Conservation (phyloP, 2,113 vertebrate genomes). For the Hiodon alosoides region DNA sequence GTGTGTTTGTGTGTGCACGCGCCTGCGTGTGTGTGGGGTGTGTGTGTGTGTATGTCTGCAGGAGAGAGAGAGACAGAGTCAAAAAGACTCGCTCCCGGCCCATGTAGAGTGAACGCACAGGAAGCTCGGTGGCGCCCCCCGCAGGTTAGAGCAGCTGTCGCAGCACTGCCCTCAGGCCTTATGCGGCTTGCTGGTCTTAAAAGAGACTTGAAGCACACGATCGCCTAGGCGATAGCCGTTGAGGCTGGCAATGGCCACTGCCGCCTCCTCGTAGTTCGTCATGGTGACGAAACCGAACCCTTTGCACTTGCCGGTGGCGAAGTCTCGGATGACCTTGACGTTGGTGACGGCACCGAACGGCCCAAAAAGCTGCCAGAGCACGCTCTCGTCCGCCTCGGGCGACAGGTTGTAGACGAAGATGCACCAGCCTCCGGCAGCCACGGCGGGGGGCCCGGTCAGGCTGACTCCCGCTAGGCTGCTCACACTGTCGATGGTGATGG, state of each 20-base stretch:
- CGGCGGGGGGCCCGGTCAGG: constrained; percentile 82
- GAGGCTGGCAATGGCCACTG: constrained; percentile 95
- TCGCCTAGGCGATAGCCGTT: constrained; percentile 92
- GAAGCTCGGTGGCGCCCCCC: constrained; percentile 50
- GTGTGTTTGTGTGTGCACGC: neutral
- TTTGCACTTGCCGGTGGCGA: constrained; percentile 97
- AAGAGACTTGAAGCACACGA: constrained; percentile 93
- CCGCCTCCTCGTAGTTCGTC: constrained; percentile 97
- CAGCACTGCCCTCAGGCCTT: constrained; percentile 72
- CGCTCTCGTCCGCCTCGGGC: constrained; percentile 88
- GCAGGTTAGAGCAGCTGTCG: constrained; percentile 50
- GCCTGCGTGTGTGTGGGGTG: constrained; percentile 39
- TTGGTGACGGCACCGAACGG: constrained; percentile 96
- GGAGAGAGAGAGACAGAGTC: constrained; percentile 53
- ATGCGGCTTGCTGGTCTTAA: constrained; percentile 99
- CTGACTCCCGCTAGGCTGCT: constrained; percentile 96
- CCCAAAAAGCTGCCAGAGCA: constrained; percentile 97
- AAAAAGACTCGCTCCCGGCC: constrained; percentile 69
- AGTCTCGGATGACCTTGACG: constrained; percentile 95
- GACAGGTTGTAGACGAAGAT: constrained; percentile 98
- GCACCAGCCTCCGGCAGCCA: constrained; percentile 74
- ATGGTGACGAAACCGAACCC: constrained; percentile 97
- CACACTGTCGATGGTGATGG: constrained; percentile 96
- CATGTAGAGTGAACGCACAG: constrained; percentile 63
- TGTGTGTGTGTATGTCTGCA: constrained; percentile 41